Percentiles rank a stretch among this genome's conserved stretches.
phyloP scores from a whole-genome alignment of 2,113 vertebrate species.

The Barnardius zonarius region DNA sequence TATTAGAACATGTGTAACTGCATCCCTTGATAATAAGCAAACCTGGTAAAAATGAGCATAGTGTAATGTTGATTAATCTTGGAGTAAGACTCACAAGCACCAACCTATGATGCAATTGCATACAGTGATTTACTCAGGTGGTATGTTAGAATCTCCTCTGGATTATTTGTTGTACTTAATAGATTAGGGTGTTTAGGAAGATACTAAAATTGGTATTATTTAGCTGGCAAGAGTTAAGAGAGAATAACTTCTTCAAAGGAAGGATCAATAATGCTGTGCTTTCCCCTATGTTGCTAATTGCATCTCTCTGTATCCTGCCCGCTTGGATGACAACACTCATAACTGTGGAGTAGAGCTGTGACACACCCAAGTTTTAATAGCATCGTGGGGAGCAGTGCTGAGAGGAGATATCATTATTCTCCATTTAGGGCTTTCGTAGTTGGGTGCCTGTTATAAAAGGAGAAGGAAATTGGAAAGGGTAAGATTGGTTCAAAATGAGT shows the following conservation, averaged over 20 bases:
- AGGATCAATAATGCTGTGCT: slow-evolving; percentile 9
- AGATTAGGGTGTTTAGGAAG: slow-evolving; percentile 33
- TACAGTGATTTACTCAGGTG: background rate
- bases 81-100: background rate
- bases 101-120: background rate
- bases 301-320: background rate
- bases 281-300: background rate
- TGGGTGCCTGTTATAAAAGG: background rate
- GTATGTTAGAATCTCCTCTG: background rate
- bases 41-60: background rate
- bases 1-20: background rate
- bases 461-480: background rate
- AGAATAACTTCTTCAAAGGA: slow-evolving; percentile 27
- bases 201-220: slow-evolving; percentile 35
- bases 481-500: background rate
- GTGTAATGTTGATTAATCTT: background rate
- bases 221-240: background rate
- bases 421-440: background rate
- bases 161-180: background rate
- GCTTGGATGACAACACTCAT: background rate
- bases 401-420: slow-evolving; percentile 19
- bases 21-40: background rate
- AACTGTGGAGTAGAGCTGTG: background rate
- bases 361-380: background rate
- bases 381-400: background rate